These are phyloP conservation scores for Sebastes umbrosus DNA, from an alignment of 2,797 vertebrate genomes.

Conservation along the genomic window DNA sequence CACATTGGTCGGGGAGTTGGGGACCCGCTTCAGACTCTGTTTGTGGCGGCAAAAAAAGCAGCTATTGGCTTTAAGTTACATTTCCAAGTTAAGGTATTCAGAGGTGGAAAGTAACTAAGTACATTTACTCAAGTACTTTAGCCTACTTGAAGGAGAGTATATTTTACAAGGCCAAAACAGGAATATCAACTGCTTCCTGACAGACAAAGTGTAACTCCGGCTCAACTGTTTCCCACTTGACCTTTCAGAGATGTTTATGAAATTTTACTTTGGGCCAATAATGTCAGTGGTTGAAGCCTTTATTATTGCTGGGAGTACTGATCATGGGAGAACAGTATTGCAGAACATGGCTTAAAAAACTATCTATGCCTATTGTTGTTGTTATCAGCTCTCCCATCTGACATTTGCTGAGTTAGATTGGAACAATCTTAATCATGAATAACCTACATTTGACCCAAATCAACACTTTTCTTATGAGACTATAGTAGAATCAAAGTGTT, in stretches of 20 bases:
- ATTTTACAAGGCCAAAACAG: not conserved
- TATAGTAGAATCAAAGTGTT: not conserved
- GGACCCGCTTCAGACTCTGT: not conserved
- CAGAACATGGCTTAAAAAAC: not conserved
- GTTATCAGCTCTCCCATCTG: not conserved
- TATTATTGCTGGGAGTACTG: not conserved
- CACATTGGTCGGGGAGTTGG: slow-evolving; percentile 17
- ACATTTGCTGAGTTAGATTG: not conserved
- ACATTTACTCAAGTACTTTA: too few species aligned
- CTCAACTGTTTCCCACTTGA: not conserved
- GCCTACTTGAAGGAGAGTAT: too few species aligned
- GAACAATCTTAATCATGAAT: not conserved
- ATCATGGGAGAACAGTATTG: not conserved
- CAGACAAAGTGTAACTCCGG: not conserved
- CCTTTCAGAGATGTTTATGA: not conserved
- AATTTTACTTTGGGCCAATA: not conserved
- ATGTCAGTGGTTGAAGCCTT: not conserved
- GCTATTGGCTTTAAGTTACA: not conserved
- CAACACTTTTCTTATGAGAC: not conserved
- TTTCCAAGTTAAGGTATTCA: not conserved
- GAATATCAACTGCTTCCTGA: not conserved
- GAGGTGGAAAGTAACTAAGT: not conserved
- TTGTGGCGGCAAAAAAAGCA: not conserved
- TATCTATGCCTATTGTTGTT: not conserved
- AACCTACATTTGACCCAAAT: not conserved